A percentile compares a stretch with the other conserved stretches of the same genome.
phyloP scores from a whole-genome alignment of 2,113 vertebrate species.

The Ornithorhynchus anatinus region DNA sequence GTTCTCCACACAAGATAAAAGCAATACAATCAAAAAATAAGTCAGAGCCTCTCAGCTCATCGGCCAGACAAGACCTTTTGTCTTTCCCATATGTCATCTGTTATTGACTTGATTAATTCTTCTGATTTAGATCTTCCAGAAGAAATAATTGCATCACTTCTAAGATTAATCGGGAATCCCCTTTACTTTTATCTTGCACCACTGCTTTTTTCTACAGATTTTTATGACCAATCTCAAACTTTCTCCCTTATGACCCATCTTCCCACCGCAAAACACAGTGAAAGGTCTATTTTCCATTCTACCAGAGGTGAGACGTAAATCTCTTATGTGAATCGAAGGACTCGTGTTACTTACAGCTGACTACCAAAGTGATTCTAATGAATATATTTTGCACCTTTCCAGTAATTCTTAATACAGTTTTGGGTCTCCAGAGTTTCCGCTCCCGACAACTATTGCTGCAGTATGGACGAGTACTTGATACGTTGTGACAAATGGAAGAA shows the following conservation, averaged over 20 bases:
- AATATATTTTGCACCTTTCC: background rate
- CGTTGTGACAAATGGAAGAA: background rate
- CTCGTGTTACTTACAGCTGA: background rate
- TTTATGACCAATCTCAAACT: constrained; percentile 4
- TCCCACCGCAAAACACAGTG: background rate
- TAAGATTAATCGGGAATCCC: constrained; percentile 9
- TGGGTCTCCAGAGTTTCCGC: background rate
- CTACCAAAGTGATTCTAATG: background rate
- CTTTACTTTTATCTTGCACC: background rate
- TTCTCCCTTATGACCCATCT: background rate
- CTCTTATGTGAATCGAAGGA: background rate
- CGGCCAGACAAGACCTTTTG: background rate
- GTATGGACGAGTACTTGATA: background rate
- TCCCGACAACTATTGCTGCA: background rate
- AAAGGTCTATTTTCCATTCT: background rate
- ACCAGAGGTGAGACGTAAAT: background rate
- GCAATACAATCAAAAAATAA: constrained; percentile 42
- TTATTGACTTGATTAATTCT: constrained; percentile 14
- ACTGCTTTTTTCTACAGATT: background rate
- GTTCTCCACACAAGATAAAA: constrained; percentile 20
- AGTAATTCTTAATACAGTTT: background rate
- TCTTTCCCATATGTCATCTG: background rate
- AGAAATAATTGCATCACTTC: constrained; percentile 20
- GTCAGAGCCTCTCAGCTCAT: background rate
- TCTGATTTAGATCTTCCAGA: constrained; percentile 39